Percentiles rank a stretch among this genome's conserved stretches.
Conservation (phyloP, 2,888 invertebrate genomes). For the Melanophora roralis region DNA sequence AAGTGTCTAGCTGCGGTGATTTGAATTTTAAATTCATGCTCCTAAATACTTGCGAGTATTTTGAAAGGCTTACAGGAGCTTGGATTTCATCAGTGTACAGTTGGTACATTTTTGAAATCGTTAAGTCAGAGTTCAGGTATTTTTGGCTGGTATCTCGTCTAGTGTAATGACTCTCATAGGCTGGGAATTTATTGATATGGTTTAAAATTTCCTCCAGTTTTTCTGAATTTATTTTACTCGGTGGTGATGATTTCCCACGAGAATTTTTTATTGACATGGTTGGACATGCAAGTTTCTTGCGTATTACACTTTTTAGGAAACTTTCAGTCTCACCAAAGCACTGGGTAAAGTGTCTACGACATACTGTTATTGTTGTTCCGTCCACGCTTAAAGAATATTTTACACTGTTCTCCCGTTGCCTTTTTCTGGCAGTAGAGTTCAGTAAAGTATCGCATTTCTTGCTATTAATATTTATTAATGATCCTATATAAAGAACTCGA, state of each 20-base stretch:
- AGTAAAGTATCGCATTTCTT: constrained; percentile 26
- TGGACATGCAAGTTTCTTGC: constrained; percentile 33
- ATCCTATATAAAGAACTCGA: constrained; percentile 7
- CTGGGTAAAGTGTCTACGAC: constrained; percentile 41
- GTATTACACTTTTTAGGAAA: constrained; percentile 32
- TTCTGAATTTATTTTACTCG: constrained; percentile 16
- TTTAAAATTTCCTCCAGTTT: constrained; percentile 15
- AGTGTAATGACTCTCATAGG: constrained; percentile 46
- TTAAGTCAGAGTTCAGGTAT: constrained; percentile 26
- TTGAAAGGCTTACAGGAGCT: constrained; percentile 45
- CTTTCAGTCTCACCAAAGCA: constrained; percentile 52
- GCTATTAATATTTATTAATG: constrained; percentile 16
- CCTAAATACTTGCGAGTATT: constrained; percentile 49
- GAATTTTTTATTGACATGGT: constrained; percentile 15
- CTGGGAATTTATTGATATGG: constrained; percentile 39
- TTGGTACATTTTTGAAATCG: constrained; percentile 50
- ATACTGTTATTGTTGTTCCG: constrained; percentile 42
- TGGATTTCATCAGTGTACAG: constrained; percentile 23
- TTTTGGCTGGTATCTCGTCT: constrained; percentile 32
- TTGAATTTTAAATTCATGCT: constrained; percentile 57
- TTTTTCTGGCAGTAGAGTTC: constrained; percentile 21
- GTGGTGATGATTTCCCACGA: constrained; percentile 15
- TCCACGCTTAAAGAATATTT: constrained; percentile 29
- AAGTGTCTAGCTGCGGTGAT: constrained; percentile 11
- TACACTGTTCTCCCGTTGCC: constrained; percentile 21